These are phyloP conservation scores for Pseudococcus viburni DNA, from an alignment of 2,888 invertebrate species.

Conservation along the genomic window DNA sequence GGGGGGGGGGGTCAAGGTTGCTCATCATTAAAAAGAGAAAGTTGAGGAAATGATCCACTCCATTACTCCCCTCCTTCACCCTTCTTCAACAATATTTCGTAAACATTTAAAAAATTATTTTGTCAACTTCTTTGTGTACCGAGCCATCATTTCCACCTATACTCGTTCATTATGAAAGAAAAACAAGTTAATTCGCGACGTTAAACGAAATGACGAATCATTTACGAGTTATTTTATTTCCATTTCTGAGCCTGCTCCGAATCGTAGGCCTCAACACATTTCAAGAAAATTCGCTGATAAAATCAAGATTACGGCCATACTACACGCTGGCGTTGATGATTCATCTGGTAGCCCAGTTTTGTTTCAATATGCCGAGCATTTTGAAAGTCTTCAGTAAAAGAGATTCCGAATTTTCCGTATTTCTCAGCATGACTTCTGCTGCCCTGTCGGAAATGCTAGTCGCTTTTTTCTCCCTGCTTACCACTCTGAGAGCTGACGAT, in stretches of 20 bases:
- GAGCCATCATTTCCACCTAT: background rate
- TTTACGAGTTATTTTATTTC: conserved; percentile 18
- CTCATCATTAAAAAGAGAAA: no score
- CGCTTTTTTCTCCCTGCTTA: conserved; percentile 38
- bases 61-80: no score
- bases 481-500: background rate
- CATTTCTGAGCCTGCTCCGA: background rate
- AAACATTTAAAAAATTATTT: no score
- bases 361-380: background rate
- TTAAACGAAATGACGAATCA: background rate
- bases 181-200: background rate
- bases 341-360: background rate
- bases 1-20: no score
- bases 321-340: conserved; percentile 4
- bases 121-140: no score
- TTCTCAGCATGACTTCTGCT: background rate
- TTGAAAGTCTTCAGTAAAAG: background rate
- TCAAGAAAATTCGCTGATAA: background rate
- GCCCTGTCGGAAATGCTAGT: background rate
- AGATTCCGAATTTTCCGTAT: background rate
- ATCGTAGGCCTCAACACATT: background rate
- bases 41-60: no score
- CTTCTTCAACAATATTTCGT: no score
- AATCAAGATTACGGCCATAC: background rate
- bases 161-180: background rate